A percentile compares a stretch with the other conserved stretches of the same genome.
phyloP scores from a whole-genome alignment of 2,888 invertebrate genomes.

The Ectemnius lituratus region DNA sequence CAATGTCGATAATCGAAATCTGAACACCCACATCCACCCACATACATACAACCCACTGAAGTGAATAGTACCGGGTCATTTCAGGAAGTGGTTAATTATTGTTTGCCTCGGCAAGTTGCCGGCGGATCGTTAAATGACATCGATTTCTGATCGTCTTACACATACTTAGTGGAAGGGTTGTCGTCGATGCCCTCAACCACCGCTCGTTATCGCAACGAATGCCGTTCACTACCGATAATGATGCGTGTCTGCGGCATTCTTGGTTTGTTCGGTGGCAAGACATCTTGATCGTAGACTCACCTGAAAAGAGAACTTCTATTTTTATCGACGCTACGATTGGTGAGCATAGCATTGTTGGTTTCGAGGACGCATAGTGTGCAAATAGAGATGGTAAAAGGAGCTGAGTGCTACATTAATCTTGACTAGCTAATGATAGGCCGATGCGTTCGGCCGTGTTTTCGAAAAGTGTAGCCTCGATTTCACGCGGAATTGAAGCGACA shows the following conservation, averaged over 20 bases:
- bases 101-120: slow-evolving; percentile 6
- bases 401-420: too few species aligned
- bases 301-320: too few species aligned
- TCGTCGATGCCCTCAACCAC: slow-evolving; percentile 24
- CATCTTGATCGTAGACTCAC: too few species aligned
- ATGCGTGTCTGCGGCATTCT: slow-evolving; percentile 26
- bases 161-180: slow-evolving; percentile 34
- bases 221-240: slow-evolving; percentile 51
- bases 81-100: slow-evolving; percentile 22
- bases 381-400: background rate
- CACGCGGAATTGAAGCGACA: background rate
- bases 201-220: slow-evolving; percentile 45
- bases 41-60: too few species aligned
- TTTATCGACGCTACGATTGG: too few species aligned
- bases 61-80: background rate
- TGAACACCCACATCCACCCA: too few species aligned
- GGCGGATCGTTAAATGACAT: slow-evolving; percentile 49
- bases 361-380: too few species aligned
- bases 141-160: slow-evolving; percentile 38
- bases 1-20: too few species aligned
- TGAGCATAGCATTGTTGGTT: too few species aligned
- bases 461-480: slow-evolving; percentile 1
- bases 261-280: too few species aligned
- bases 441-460: background rate
- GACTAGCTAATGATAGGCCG: background rate